Evolutionary conservation across 2,888 invertebrate species (phyloP).

Genomic region (Hymenopus coronatus): DNA sequence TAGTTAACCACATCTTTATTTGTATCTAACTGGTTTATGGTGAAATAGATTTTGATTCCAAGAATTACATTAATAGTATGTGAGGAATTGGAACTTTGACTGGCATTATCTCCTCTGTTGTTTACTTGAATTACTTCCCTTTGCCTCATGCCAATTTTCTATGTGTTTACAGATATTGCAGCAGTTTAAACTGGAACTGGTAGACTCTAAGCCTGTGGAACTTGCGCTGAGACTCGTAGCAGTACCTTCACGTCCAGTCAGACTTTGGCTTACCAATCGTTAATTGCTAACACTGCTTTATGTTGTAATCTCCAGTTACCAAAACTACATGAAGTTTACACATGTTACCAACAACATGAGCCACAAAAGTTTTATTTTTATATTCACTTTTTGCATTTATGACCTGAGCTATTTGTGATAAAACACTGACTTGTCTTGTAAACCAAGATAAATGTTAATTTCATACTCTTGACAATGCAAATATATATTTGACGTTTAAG

Average conservation of each 20-base stretch:
- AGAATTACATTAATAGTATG: too few relatives aligned
- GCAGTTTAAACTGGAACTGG: constrained; percentile 53
- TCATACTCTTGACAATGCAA: background rate
- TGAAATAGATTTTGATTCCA: too few relatives aligned
- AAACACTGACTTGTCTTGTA: too few relatives aligned
- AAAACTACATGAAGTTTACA: background rate
- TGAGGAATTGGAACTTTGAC: too few relatives aligned
- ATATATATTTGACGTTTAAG: background rate
- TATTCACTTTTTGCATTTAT: background rate
- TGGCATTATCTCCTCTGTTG: too few relatives aligned
- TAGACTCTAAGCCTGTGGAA: constrained; percentile 53
- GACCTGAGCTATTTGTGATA: background rate
- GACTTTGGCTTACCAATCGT: constrained; percentile 44
- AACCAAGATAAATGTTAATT: too few relatives aligned
- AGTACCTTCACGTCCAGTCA: constrained; percentile 55
- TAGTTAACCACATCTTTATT: too few relatives aligned
- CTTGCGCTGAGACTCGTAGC: constrained; percentile 60
- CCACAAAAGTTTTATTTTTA: background rate
- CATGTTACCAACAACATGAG: background rate
- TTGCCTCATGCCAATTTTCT: too few relatives aligned
- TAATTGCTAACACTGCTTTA: background rate
- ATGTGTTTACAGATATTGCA: constrained; percentile 48
- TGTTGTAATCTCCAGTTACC: background rate
- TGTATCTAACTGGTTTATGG: too few relatives aligned
- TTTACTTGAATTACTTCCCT: too few relatives aligned